Evolutionary conservation across 2,888 invertebrate genomes (phyloP).

Genomic region (Muschampia plurimacula): DNA sequence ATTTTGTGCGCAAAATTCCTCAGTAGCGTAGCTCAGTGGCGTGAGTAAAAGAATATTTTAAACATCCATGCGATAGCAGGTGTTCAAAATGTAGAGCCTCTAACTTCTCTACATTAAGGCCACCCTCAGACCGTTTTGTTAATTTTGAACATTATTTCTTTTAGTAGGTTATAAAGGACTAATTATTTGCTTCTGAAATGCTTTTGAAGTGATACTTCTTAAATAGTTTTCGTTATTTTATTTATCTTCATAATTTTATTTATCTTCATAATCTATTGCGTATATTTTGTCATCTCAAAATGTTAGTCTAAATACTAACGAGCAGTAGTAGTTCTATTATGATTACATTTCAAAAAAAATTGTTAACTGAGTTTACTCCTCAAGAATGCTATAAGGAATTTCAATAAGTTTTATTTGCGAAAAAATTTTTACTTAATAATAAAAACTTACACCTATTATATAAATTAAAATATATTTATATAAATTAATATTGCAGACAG

Average conservation of each 20-base stretch:
- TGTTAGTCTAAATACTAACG: no score
- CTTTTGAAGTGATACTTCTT: not conserved
- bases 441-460: no score
- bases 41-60: slow-evolving; percentile 19
- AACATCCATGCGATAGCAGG: slow-evolving; percentile 21
- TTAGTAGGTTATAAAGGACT: slow-evolving; percentile 8
- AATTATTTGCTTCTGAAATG: not conserved
- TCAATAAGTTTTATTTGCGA: no score
- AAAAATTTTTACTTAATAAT: no score
- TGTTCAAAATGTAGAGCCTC: slow-evolving; percentile 23
- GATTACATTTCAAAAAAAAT: no score
- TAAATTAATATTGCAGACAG: no score
- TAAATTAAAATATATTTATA: no score
- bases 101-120: slow-evolving; percentile 24
- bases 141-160: slow-evolving; percentile 12
- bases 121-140: slow-evolving; percentile 8
- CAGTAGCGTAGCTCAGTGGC: slow-evolving; percentile 5
- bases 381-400: no score
- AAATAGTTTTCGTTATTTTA: not conserved
- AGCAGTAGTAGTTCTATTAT: no score
- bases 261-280: no score
- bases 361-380: no score
- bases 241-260: not conserved
- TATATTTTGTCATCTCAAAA: no score
- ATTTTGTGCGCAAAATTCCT: slow-evolving; percentile 15